Percentiles rank a stretch among this genome's conserved stretches.
Evolutionary conservation across 2,888 invertebrate species (phyloP).

Genomic region (Athalia circularis): DNA sequence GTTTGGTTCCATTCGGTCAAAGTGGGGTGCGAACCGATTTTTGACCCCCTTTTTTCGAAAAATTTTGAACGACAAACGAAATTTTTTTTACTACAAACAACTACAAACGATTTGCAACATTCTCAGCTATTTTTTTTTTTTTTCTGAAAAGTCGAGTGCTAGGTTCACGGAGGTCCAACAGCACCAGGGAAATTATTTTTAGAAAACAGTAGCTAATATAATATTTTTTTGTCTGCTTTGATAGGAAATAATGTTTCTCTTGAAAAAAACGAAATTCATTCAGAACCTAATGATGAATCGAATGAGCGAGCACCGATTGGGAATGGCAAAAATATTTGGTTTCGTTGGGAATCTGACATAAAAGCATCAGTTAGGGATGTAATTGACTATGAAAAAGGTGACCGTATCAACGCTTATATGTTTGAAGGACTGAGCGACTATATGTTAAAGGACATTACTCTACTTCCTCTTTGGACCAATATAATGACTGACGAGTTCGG

Average conservation of each 20-base stretch:
- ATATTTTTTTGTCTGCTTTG: no score
- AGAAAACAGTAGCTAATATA: no score
- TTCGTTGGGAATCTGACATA: neutral
- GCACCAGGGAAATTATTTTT: no score
- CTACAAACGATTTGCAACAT: no score
- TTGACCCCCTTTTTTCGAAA: no score
- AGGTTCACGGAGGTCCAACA: no score
- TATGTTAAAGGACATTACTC: neutral
- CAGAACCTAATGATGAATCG: neutral
- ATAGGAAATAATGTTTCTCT: neutral
- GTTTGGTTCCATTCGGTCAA: no score
- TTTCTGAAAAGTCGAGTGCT: no score
- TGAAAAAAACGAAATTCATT: neutral
- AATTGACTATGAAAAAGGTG: neutral
- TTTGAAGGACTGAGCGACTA: neutral
- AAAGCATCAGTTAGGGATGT: neutral
- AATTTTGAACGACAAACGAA: no score
- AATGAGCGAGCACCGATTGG: neutral
- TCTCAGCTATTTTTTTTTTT: no score
- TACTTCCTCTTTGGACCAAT: conserved; percentile 3
- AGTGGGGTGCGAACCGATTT: no score
- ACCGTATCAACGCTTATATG: neutral
- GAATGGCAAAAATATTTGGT: neutral
- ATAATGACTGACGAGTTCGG: neutral
- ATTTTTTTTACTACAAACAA: no score